These are phyloP conservation scores for Ctenochaetus hawaiiensis DNA, from an alignment of 2,797 vertebrate genomes.

Conservation along the genomic window DNA sequence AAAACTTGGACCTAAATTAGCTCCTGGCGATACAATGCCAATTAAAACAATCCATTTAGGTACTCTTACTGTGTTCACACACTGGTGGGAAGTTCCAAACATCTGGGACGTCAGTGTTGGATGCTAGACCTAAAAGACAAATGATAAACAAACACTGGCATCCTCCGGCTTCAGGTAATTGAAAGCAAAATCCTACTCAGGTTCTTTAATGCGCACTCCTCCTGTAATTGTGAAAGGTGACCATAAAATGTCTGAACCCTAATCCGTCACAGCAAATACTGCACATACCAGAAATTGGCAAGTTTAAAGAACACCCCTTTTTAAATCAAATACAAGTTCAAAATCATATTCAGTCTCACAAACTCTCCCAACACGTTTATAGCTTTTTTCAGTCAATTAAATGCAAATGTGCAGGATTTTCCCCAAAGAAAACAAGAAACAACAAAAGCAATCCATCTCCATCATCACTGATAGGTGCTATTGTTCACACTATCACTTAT, in stretches of 20 bases:
- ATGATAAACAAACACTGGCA: conserved; percentile 49
- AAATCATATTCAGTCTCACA: neutral
- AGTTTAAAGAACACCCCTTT: neutral
- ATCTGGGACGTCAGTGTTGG: conserved; percentile 55
- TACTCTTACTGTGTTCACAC: conserved; percentile 46
- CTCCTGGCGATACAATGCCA: conserved; percentile 36
- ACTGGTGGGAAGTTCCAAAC: conserved; percentile 60
- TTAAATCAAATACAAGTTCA: neutral
- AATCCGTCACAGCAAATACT: neutral
- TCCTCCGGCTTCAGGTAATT: conserved; percentile 24
- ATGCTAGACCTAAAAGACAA: conserved; percentile 54
- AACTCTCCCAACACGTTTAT: neutral
- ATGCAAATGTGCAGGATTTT: too few species aligned
- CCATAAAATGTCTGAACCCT: neutral
- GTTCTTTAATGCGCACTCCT: neutral
- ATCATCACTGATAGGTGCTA: too few species aligned
- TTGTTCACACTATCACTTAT: too few species aligned
- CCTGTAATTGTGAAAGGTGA: neutral
- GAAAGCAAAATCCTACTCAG: neutral
- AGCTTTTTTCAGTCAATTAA: neutral
- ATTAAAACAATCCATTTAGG: conserved; percentile 51
- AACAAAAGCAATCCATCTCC: too few species aligned
- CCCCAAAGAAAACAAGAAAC: too few species aligned
- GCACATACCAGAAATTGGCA: neutral
- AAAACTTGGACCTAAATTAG: conserved; percentile 44